Conservation (phyloP, 2,113 vertebrate genomes). For the Cryptoleucopteryx plumbea region DNA sequence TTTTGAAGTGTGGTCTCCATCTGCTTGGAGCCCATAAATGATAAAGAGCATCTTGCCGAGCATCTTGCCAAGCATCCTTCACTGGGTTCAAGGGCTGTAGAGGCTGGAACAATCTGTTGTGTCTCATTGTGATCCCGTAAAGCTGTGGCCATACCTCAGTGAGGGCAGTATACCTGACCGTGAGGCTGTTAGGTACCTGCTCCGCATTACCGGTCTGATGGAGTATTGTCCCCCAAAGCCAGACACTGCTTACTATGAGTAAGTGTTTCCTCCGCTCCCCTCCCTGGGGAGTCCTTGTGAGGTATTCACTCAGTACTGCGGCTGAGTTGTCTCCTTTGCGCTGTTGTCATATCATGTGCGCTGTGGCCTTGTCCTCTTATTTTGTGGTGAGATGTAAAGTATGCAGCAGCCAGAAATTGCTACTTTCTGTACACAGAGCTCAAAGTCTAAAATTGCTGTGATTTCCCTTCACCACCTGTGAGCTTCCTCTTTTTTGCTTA, state of each 20-base stretch:
- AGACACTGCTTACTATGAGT: neutral
- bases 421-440: neutral
- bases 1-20: neutral
- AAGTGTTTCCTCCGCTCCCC: neutral
- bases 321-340: neutral
- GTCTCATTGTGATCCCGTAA: neutral
- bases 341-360: fast-evolving
- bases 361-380: neutral
- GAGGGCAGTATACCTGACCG: neutral
- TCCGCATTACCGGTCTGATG: neutral
- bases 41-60: neutral
- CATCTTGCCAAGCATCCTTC: neutral
- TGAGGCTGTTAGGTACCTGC: neutral
- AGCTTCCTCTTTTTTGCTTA: neutral
- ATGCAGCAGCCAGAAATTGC: neutral
- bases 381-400: slow-evolving; percentile 28
- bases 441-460: neutral
- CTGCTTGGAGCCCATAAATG: neutral
- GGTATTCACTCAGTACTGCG: neutral
- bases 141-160: fast-evolving
- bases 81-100: neutral
- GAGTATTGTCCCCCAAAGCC: neutral
- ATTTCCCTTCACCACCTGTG: neutral
- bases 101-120: neutral
- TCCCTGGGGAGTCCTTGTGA: neutral